Conservation (phyloP, 2,113 vertebrate genomes). For the Garra rufa region DNA sequence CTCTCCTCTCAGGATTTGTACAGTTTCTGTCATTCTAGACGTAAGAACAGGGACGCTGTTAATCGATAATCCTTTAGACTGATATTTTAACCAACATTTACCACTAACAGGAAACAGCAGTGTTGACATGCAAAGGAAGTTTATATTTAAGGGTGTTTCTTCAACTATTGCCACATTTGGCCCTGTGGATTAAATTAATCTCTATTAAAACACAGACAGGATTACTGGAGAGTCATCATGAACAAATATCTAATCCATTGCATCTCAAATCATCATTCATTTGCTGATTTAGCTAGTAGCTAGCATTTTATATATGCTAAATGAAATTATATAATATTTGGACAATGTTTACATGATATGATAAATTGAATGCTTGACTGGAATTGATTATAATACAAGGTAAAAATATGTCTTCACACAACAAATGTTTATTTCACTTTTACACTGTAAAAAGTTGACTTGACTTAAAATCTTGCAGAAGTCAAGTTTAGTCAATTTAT, state of each 20-base stretch:
- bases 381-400: no score
- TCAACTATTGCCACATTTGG: not conserved
- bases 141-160: not conserved
- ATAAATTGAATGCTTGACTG: no score
- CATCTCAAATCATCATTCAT: not conserved
- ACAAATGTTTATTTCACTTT: no score
- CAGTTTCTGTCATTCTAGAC: conserved; percentile 64
- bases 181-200: not conserved
- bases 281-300: not conserved
- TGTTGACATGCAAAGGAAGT: not conserved
- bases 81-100: not conserved
- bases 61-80: not conserved
- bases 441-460: no score
- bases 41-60: conserved; percentile 75
- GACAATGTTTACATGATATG: no score
- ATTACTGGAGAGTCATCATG: not conserved
- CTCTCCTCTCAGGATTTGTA: not conserved
- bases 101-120: not conserved
- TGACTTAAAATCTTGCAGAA: no score
- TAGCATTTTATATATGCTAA: not conserved
- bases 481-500: no score
- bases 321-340: not conserved
- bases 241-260: not conserved
- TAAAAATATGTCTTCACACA: no score
- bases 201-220: no score